Evolutionary conservation across 2,888 invertebrate genomes (phyloP), one percentile per base, ranked within the genome.

Genomic region (Chelonus formosanus): DNA sequence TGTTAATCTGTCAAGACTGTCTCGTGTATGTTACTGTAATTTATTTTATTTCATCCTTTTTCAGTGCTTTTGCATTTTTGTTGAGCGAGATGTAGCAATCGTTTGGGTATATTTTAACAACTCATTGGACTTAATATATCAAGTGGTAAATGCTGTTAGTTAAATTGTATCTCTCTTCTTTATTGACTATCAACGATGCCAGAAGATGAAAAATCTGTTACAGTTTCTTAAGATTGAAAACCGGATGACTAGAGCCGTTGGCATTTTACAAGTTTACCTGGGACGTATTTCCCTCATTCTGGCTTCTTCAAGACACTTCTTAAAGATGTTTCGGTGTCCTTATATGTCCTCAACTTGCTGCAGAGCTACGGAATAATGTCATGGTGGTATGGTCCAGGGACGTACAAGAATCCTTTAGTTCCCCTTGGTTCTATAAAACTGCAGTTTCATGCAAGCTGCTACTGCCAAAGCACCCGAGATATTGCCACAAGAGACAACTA

Each of bases 291-390:
- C 3, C 52, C 40, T 48, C 59, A 50, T 34, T n/a, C 59, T 36
- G 36, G 47, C 50, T 50, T 20, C 31, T 10, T 34, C 36, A 48
- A 47, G 47, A 34, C 32, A 59, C 59, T 47, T 59, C 59, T 59
- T 59, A 35, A 73, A 71, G 73, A 70, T 71, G 74, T 72, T 70
- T 75, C 70, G 70, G 71, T 75, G 67, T 74, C 80, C 80, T 79
- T 80, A 80, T 80, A 80, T 73, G 80, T 79, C 76, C 72, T 72
- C 66, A 67, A 68, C 47, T 60, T 71, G 72, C 72, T 74, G 53
- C 45, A 34, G 63, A 35, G 50, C 43, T 55, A 47, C 31, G 54
- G 44, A 48, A 52, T 50, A 52, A 60, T 61, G 52, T 43, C 63
- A 35, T 40, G 34, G 36, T 20, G 2, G 40, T 36, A 57, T 10